Percentiles rank a stretch among this genome's conserved stretches.
phyloP scores from a whole-genome alignment of 2,888 invertebrate species.

The Campoplex nolae region DNA sequence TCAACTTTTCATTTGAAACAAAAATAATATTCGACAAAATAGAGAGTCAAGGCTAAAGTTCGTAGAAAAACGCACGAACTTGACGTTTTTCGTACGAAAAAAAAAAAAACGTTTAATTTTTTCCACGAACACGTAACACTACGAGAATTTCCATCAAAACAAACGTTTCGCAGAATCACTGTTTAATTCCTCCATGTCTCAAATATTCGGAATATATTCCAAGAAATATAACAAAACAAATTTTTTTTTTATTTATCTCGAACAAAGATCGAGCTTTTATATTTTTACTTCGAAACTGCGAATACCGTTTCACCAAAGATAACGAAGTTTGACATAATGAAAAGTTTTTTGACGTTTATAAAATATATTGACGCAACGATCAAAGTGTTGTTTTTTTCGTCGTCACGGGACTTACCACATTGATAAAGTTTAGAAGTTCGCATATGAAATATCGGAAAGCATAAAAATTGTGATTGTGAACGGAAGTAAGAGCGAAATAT shows the following conservation, averaged over 20 bases:
- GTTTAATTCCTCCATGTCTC: not conserved
- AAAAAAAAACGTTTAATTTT: not conserved
- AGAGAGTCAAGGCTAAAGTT: not conserved
- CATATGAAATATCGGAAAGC: constrained; percentile 89
- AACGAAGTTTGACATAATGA: too few relatives aligned
- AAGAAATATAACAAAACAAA: not conserved
- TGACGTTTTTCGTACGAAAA: not conserved
- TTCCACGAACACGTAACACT: not conserved
- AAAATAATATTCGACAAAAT: not conserved
- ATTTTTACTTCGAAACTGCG: too few relatives aligned
- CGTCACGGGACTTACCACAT: constrained; percentile 87
- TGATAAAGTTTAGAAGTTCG: constrained; percentile 90
- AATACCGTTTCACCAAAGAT: too few relatives aligned
- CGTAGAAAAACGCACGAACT: not conserved
- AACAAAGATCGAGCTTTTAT: too few relatives aligned
- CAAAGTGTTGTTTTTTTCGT: too few relatives aligned
- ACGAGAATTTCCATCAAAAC: not conserved
- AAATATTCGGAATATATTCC: not conserved
- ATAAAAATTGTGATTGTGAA: constrained; percentile 88
- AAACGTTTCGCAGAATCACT: not conserved
- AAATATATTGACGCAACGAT: too few relatives aligned
- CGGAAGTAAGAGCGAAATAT: constrained; percentile 87
- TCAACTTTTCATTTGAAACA: not conserved
- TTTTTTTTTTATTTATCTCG: too few relatives aligned
- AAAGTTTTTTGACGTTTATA: too few relatives aligned